Conservation (phyloP, 2,888 invertebrate species). For the Drosophila bunnanda region DNA sequence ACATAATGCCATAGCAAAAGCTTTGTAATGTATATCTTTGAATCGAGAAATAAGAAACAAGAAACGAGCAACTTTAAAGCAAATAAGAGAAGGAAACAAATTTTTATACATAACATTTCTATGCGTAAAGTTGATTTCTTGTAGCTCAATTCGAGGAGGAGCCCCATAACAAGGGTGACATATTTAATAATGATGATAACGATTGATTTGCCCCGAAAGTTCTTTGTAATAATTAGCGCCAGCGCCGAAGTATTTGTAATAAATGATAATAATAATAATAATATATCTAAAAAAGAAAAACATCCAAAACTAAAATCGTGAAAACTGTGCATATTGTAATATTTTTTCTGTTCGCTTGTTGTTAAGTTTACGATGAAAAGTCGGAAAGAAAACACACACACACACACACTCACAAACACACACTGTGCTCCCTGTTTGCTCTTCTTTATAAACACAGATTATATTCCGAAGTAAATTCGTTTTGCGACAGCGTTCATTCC, state of each 20-base stretch:
- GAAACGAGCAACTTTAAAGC: conserved; percentile 38
- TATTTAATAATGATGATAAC: conserved; percentile 10
- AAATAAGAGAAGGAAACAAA: conserved; percentile 43
- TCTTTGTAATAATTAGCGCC: conserved; percentile 59
- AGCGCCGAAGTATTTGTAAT: conserved; percentile 75
- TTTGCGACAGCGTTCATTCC: conserved; percentile 70
- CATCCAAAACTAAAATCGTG: conserved; percentile 27
- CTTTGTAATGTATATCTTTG: conserved; percentile 74
- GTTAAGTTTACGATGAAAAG: conserved; percentile 67
- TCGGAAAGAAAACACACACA: conserved; percentile 6
- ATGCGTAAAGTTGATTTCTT: conserved; percentile 59
- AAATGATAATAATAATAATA: conserved; percentile 47
- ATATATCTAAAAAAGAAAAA: conserved; percentile 15
- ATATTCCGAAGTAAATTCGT: conserved; percentile 47
- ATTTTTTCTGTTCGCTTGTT: conserved; percentile 69
- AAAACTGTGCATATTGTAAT: conserved; percentile 55
- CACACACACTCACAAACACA: conserved; percentile 10
- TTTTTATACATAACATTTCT: conserved; percentile 68
- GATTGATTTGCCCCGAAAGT: conserved; percentile 34
- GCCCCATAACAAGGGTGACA: conserved; percentile 50
- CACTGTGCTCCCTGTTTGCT: conserved; percentile 42
- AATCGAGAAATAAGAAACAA: conserved; percentile 42
- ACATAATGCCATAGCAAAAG: conserved; percentile 78
- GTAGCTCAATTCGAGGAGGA: conserved; percentile 68
- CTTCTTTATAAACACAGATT: conserved; percentile 33